Evolutionary conservation across 2,888 invertebrate species (phyloP).

Genomic region (Mythimna loreyi): DNA sequence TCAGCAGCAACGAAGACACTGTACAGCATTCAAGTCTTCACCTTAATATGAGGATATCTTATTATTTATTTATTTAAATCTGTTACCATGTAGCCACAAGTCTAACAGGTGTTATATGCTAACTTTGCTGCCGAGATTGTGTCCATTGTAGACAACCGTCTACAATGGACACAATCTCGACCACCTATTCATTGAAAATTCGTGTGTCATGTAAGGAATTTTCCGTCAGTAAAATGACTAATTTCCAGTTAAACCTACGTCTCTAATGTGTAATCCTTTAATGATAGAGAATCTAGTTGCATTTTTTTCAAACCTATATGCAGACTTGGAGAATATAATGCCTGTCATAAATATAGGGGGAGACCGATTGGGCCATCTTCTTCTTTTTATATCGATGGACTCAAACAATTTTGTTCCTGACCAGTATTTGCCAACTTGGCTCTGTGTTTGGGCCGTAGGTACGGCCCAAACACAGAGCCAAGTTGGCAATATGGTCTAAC

Average conservation of each 20-base stretch:
- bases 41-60: not conserved
- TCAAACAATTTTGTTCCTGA: too few species aligned
- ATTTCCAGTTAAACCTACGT: not conserved
- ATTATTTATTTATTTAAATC: not conserved
- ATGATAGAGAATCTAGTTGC: too few species aligned
- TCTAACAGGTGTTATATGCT: not conserved
- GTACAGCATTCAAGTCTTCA: conserved; percentile 29
- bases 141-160: not conserved
- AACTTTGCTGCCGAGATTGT: not conserved
- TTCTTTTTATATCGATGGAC: too few species aligned
- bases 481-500: too few species aligned
- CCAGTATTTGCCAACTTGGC: too few species aligned
- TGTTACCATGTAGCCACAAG: conserved; percentile 1
- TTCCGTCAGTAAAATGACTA: not conserved
- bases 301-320: too few species aligned
- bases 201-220: not conserved
- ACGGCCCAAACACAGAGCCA: too few species aligned
- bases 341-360: too few species aligned
- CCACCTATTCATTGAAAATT: not conserved
- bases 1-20: conserved; percentile 7
- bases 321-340: too few species aligned
- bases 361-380: too few species aligned
- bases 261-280: not conserved
- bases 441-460: too few species aligned
- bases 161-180: not conserved